phyloP scores from a whole-genome alignment of 2,113 vertebrate species.

The Dicerorhinus sumatrensis region DNA sequence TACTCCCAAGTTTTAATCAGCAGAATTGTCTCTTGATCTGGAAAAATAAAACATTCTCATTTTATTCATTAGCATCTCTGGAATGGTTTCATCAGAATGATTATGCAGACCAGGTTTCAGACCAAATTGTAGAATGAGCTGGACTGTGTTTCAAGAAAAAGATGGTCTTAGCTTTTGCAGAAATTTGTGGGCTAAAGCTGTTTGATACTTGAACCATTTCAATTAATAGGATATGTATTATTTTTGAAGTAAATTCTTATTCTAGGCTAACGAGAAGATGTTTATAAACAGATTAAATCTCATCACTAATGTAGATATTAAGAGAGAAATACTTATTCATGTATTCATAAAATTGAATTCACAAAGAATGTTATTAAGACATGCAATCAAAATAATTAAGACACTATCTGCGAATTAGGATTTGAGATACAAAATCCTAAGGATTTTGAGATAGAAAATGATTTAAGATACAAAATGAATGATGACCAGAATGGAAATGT shows the following conservation, averaged over 20 bases:
- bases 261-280: not conserved
- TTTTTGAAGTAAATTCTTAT: not conserved
- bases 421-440: not conserved
- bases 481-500: not conserved
- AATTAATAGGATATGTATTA: not conserved
- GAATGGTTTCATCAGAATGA: not conserved
- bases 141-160: not conserved
- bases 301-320: not conserved
- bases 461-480: not conserved
- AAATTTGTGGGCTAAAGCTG: not conserved
- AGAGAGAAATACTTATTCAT: not conserved
- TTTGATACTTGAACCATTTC: not conserved
- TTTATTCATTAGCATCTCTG: not conserved
- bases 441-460: not conserved
- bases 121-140: not conserved
- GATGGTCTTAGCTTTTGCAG: not conserved
- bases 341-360: not conserved
- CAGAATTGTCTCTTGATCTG: not conserved
- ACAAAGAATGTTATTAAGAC: not conserved
- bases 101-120: not conserved
- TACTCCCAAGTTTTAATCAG: not conserved
- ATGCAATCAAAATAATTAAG: not conserved
- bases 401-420: not conserved
- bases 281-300: not conserved
- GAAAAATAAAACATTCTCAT: not conserved